phyloP scores from a whole-genome alignment of 2,797 vertebrate species.

The Sebastes diaconus region DNA sequence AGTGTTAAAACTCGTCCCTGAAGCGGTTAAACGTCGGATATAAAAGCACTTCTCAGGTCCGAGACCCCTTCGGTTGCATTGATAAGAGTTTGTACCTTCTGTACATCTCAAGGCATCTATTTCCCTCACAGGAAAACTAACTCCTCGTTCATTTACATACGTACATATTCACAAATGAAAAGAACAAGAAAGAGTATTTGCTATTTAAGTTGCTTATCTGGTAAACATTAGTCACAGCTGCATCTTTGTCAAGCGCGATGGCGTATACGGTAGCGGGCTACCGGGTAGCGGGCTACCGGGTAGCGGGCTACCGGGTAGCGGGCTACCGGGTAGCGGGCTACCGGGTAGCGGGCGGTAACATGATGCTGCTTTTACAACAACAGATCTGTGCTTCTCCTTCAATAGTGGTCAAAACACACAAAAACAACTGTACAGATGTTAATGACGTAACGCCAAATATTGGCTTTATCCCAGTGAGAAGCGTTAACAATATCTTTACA shows the following conservation, averaged over 20 bases:
- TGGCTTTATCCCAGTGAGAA: constrained; percentile 35
- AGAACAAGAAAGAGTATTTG: constrained; percentile 10
- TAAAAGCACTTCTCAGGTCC: constrained; percentile 63
- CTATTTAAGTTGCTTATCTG: constrained; percentile 44
- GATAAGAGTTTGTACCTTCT: constrained; percentile 55
- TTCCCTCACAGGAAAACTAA: constrained; percentile 32
- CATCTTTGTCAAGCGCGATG: background rate
- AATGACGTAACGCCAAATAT: background rate
- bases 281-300: constrained; percentile 14
- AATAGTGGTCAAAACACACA: constrained; percentile 48
- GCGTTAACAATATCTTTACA: background rate
- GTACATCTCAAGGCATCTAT: constrained; percentile 59
- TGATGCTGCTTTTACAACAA: constrained; percentile 21
- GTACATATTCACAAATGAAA: constrained; percentile 34
- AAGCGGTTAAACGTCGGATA: constrained; percentile 25
- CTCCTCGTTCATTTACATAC: constrained; percentile 40
- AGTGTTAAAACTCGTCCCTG: constrained; percentile 15
- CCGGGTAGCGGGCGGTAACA: background rate
- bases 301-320: background rate
- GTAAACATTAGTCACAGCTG: constrained; percentile 57
- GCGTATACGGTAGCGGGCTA: constrained; percentile 26
- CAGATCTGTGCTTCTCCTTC: constrained; percentile 43
- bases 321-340: constrained; percentile 8
- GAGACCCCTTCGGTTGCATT: constrained; percentile 53
- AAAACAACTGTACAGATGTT: background rate